Base-by-base conservation (phyloP, 2,888 invertebrate genomes). In the Caradrina kadenii region DNA sequence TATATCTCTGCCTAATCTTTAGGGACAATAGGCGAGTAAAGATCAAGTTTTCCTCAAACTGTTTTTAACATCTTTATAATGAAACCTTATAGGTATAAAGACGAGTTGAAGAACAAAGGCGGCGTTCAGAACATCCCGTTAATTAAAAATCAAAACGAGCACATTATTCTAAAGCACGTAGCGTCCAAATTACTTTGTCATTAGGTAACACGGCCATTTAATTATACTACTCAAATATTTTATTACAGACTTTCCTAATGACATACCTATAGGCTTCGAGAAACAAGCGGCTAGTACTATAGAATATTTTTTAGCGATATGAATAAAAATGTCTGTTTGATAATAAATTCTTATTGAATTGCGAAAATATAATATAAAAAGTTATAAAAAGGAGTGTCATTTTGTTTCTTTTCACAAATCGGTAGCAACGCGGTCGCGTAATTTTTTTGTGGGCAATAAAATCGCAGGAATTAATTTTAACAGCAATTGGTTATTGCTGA, bases 141-240 rank as follows among this genome's bases (percentile, higher is more conserved):
- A 83, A 83, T 88, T 82, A 77, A 80, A 80, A 79, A 77, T 59
- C 69, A 81, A 83, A 56, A 70, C 73, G 58, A 54, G 49, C 69
- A 59, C 78, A 82, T 86, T 88, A 88, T 87, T 87, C 85, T 63
- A 59, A 35, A 66, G 76, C 89, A 87, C 86, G 86, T 69, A 68
- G 60, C 73, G 42, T 60, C 21, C 31, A 82, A 82, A 78, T 80
- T 83, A 70, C 69, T 81, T 82, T 79, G 70, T 78, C 71, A 80
- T 78, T 75, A 70, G 53, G 54, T 67, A 75, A 72, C 62, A 72
- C 70, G 65, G 62, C 45, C 68, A 73, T 68, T 82, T 78, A 69
- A 84, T 80, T 81, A 77, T 67, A 59, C 35, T 67, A 61, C 31
- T 71, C 70, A 82, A 84, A 82, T 82, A 71, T 82, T 84, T 70